Percentiles rank a stretch among this genome's conserved stretches.
Conservation (phyloP, 2,888 invertebrate species). For the Eristalinus sepulchralis region DNA sequence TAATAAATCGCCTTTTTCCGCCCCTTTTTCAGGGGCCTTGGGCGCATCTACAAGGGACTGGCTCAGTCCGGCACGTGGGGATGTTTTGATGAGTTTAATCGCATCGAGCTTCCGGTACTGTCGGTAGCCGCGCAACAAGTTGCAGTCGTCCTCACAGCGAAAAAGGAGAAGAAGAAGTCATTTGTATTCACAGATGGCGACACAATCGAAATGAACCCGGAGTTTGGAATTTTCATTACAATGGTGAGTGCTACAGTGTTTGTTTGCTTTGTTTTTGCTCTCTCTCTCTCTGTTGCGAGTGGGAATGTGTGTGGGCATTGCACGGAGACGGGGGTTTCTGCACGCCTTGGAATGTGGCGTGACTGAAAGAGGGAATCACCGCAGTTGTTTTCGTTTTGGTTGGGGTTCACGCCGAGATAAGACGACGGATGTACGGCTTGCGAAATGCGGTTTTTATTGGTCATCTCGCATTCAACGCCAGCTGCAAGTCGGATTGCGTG, state of each 20-base stretch:
- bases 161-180: slow-evolving; percentile 94
- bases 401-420: not conserved
- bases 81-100: slow-evolving; percentile 98
- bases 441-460: not conserved
- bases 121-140: slow-evolving; percentile 99
- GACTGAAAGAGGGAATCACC: not conserved
- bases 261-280: not conserved
- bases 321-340: not conserved
- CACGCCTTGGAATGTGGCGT: not conserved
- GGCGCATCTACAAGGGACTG: slow-evolving; percentile 96
- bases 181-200: slow-evolving; percentile 98
- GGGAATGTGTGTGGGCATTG: not conserved
- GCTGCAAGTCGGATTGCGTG: not conserved
- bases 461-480: not conserved
- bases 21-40: slow-evolving; percentile 86
- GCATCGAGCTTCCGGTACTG: slow-evolving; percentile 95
- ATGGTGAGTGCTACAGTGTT: slow-evolving; percentile 85
- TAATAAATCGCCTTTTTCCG: slow-evolving; percentile 27
- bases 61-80: slow-evolving; percentile 99
- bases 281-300: not conserved
- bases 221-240: slow-evolving; percentile 98
- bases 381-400: not conserved
- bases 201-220: slow-evolving; percentile 93
- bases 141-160: slow-evolving; percentile 94
- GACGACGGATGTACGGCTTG: not conserved